A percentile compares a stretch with the other conserved stretches of the same genome.
These are phyloP conservation scores for Paedocypris sp. DNA, from an alignment of 2,113 vertebrate species.

Conservation along the genomic window DNA sequence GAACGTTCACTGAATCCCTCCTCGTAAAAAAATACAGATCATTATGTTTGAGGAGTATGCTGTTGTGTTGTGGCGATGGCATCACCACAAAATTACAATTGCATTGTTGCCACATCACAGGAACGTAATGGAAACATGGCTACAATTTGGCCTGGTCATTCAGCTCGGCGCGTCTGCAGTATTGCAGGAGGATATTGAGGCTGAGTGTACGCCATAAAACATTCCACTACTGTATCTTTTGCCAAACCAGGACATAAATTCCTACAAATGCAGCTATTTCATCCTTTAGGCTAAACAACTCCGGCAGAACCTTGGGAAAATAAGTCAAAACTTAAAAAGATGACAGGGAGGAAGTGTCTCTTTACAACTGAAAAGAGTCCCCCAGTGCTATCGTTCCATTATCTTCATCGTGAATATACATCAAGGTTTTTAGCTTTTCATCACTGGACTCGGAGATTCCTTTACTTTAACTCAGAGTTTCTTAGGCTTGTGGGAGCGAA, in stretches of 20 bases:
- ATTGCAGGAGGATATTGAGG: constrained; percentile 39
- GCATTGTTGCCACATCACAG: constrained; percentile 30
- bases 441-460: constrained; percentile 24
- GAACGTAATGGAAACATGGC: constrained; percentile 29
- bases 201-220: constrained; percentile 48
- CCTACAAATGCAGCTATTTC: constrained; percentile 44
- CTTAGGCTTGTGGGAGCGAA: constrained; percentile 9
- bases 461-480: constrained; percentile 13
- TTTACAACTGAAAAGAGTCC: constrained; percentile 21
- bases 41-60: constrained; percentile 17
- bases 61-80: constrained; percentile 26
- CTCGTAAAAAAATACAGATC: constrained; percentile 7
- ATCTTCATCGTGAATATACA: constrained; percentile 17
- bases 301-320: constrained; percentile 6
- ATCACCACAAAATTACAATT: constrained; percentile 30
- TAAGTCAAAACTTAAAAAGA: background rate
- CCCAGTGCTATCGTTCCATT: constrained; percentile 10
- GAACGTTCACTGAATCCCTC: constrained; percentile 19
- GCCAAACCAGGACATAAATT: constrained; percentile 44
- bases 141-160: background rate
- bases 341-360: background rate
- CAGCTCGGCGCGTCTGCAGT: constrained; percentile 18
- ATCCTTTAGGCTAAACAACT: constrained; percentile 30
- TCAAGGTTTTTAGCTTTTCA: constrained; percentile 30
- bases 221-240: constrained; percentile 37